phyloP scores from a whole-genome alignment of 2,888 invertebrate genomes.

The Rhingia rostrata region DNA sequence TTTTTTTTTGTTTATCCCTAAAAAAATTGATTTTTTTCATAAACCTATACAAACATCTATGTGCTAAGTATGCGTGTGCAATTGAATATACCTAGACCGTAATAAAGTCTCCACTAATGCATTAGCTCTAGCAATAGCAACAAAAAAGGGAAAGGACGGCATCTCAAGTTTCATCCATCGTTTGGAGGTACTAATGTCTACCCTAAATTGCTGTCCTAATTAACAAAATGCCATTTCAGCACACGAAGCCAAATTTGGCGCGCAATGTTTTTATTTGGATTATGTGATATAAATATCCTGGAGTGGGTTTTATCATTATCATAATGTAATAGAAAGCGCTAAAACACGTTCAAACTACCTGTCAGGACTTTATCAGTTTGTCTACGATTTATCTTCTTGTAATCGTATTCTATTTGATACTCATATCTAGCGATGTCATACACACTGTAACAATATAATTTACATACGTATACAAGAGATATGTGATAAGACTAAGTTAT shows the following conservation, averaged over 20 bases:
- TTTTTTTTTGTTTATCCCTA: too few relatives aligned
- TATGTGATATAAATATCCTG: conserved; percentile 36
- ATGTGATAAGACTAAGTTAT: too few relatives aligned
- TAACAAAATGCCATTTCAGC: conserved; percentile 44
- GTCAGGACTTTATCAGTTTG: conserved; percentile 31
- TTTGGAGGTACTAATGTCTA: not conserved
- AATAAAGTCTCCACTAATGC: conserved; percentile 22
- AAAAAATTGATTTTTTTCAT: not conserved
- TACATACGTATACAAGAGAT: too few relatives aligned
- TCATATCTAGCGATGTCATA: conserved; percentile 12
- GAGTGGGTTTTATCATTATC: not conserved
- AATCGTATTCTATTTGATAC: conserved; percentile 4
- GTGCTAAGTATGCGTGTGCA: not conserved
- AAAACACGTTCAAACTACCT: conserved; percentile 23
- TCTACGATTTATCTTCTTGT: conserved; percentile 13
- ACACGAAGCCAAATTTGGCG: conserved; percentile 36
- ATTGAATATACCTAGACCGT: not conserved
- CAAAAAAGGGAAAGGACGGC: not conserved
- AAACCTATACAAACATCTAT: not conserved
- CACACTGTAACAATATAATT: not conserved
- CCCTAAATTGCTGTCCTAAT: conserved; percentile 48
- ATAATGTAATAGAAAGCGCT: not conserved
- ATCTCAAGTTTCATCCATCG: conserved; percentile 33
- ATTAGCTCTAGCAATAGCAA: not conserved
- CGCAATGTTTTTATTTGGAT: conserved; percentile 42